Evolutionary conservation across 2,888 invertebrate genomes (phyloP).

Genomic region (Cataglyphis albicans): DNA sequence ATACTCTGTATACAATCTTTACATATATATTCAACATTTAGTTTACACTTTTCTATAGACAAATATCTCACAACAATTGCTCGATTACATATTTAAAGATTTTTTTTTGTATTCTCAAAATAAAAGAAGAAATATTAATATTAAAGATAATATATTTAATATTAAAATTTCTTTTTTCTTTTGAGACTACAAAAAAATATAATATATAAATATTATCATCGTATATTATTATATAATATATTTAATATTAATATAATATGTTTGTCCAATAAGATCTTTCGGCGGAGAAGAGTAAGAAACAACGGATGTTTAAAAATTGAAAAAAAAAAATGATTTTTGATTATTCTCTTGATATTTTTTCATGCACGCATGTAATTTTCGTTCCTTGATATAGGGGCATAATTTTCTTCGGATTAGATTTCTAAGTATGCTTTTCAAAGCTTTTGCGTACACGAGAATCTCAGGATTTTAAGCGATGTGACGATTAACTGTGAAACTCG

Average conservation of each 20-base stretch:
- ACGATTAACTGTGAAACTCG: slow-evolving; percentile 6
- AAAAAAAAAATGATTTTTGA: not conserved
- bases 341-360: not conserved
- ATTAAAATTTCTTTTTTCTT: too few relatives aligned
- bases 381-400: too few relatives aligned
- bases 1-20: not conserved
- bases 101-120: not conserved
- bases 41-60: not conserved
- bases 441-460: not conserved
- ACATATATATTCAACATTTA: not conserved
- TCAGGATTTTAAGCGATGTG: not conserved
- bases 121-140: not conserved
- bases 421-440: not conserved
- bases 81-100: not conserved
- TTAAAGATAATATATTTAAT: not conserved
- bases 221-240: too few relatives aligned
- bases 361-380: not conserved
- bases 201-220: too few relatives aligned
- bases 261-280: not conserved
- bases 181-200: too few relatives aligned
- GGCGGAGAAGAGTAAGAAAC: not conserved
- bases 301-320: not conserved
- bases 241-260: too few relatives aligned
- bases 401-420: not conserved
- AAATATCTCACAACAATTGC: not conserved